These are phyloP conservation scores for Odocoileus virginianus DNA, from an alignment of 2,113 vertebrate genomes.

Conservation along the genomic window DNA sequence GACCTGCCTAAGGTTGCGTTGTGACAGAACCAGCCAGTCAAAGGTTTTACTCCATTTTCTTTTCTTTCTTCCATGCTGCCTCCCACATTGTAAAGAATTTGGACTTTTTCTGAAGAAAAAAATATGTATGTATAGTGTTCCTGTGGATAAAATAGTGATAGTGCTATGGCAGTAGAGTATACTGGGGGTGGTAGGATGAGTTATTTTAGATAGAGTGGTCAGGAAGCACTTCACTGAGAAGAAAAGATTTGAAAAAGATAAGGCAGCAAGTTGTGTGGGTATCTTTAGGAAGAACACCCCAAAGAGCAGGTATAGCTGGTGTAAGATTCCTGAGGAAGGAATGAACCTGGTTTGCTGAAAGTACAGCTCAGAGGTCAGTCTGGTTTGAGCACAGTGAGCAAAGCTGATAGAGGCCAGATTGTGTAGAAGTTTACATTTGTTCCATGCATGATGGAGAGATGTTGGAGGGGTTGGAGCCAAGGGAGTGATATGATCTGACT, in stretches of 20 bases:
- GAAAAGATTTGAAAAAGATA: slow-evolving; percentile 9
- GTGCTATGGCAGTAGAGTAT: not conserved
- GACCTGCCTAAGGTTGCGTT: not conserved
- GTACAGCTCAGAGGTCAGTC: not conserved
- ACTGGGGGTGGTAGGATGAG: not conserved
- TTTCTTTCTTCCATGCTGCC: not conserved
- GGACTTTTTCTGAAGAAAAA: slow-evolving; percentile 4
- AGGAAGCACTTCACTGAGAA: not conserved
- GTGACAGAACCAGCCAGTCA: not conserved
- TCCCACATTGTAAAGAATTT: not conserved
- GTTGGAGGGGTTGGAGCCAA: not conserved
- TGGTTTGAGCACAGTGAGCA: not conserved
- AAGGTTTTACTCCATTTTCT: not conserved
- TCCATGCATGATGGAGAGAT: not conserved
- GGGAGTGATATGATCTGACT: not conserved
- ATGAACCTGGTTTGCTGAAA: slow-evolving; percentile 30
- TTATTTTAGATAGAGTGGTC: not conserved
- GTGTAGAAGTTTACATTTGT: not conserved
- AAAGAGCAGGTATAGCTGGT: not conserved
- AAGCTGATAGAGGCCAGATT: not conserved
- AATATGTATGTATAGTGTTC: not conserved
- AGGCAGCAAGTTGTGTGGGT: not conserved
- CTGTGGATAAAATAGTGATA: not conserved
- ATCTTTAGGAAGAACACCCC: slow-evolving; percentile 18
- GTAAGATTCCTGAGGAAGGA: not conserved